Evolutionary conservation across 2,797 vertebrate genomes (phyloP), one percentile per base, ranked within the genome.

Genomic region (Oryzias sinensis): DNA sequence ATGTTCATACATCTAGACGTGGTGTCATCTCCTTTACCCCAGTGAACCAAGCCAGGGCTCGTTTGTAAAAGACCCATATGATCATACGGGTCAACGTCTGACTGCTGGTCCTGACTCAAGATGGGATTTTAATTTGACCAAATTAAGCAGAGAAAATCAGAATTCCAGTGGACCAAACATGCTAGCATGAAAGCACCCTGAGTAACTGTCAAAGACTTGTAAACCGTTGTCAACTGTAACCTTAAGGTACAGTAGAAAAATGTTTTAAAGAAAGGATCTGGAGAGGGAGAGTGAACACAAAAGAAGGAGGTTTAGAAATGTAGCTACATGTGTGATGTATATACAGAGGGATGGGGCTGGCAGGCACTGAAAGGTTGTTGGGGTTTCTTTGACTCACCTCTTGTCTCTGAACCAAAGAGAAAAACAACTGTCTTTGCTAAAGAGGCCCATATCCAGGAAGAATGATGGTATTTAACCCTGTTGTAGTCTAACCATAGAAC

Each of bases 401-500:
- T 69, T 52, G 25, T 63, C 17, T 60, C 25, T 24, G 4, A 53
- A 40, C 33, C 50, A 14, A 42, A 20, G 49, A 59, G 68, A 14
- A 27, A 43, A 56, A 55, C 16, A 6, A n/a, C 43, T 9, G 25
- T 51, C 9, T 55, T 45, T n/a, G 20, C 40, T 27, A 15, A 33
- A 43, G 43, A 63, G 45, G 25, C 55, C 20, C 13, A 11, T 14
- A 18, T 22, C 20, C 20, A 71, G 51, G 60, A 58, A 44, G 52
- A 51, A 22, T 63, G 65, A 6, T 15, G 51, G 29, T 54, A 33
- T 46, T 25, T 22, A 22, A n/a, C 17, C 63, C 11, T 8, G 42
- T 24, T 16, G 7, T 40, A 46, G 73, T 49, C 57, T 71, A 59
- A 72, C 17, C 20, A 47, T n/a, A 20, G 61, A 53, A 54, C 57